Base-by-base conservation (phyloP, 2,888 invertebrate genomes). In the Athetis lepigone region DNA sequence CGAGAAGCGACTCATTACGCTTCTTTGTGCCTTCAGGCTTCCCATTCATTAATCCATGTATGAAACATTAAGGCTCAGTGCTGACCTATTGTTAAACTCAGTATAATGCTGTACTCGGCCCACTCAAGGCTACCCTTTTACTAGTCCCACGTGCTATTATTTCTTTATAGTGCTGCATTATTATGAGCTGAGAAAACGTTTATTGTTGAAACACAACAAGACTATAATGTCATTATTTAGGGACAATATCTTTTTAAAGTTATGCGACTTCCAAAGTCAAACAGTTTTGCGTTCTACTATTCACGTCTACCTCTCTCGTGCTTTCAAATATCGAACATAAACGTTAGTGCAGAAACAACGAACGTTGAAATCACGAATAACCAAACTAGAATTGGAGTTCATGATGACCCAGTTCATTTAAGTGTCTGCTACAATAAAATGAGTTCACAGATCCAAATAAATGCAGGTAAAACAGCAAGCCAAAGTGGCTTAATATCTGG, bases 1-100 rank as follows among this genome's bases (percentile, higher is more conserved):
- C 75, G 78, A 79, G 75, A 71, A 82, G 76, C 68, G 81, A 84
- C 84, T 87, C 85, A 86, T 88, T 86, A 85, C 68, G 77, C 77
- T 82, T 86, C 86, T 85, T 89, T 88, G 85, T 88, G 79, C 77
- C 78, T 82, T 75, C 79, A 73, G 80, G 77, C 73, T 79, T 64
- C 70, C 69, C 79, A 77, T 85, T 87, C 86, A 88, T 87, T 88
- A 88, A 85, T 85, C 79, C 71, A 67, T 79, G 69, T 79, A 76
- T 80, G 75, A 79, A 82, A 64, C 68, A 71, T 76, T 68, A 76
- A 64, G 56, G 64, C 61, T 70, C 70, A 57, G 61, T 76, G 69
- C 42, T 62, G 49, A 62, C 50, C 74, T 73, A 72, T 79, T 79
- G 81, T 81, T 80, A 72, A 61, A 46, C 40, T 63, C 66, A 49